A percentile compares a stretch with the other conserved stretches of the same genome.
Conservation (phyloP, 2,797 vertebrate species). For the Danio jaintianensis region DNA sequence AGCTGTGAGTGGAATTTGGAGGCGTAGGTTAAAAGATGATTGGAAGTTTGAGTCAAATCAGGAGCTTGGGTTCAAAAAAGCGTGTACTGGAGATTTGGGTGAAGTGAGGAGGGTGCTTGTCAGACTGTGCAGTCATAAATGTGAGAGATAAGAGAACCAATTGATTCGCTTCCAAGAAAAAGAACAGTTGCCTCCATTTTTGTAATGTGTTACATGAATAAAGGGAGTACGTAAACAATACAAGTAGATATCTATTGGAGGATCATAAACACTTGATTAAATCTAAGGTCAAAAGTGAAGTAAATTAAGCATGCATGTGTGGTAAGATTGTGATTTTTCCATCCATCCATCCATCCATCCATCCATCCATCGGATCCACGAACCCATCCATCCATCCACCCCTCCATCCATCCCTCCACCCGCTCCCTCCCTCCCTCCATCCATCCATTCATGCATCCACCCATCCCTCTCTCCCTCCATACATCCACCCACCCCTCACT, state of each 20-base stretch:
- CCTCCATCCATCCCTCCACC: too few species aligned
- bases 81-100: constrained; percentile 20
- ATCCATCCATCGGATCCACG: too few species aligned
- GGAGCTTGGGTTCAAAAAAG: constrained; percentile 52
- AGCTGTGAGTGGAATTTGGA: constrained; percentile 35
- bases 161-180: background rate
- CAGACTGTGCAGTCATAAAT: background rate
- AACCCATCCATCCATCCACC: too few species aligned
- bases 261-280: background rate
- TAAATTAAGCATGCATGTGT: background rate
- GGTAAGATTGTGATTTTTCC: too few species aligned
- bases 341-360: too few species aligned
- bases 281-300: background rate
- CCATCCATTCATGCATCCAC: too few species aligned
- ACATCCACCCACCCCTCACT: too few species aligned
- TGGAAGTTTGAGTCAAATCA: constrained; percentile 23
- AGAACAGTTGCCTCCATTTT: too few species aligned
- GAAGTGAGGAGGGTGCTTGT: constrained; percentile 1
- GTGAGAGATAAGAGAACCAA: background rate
- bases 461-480: too few species aligned
- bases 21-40: constrained; percentile 26
- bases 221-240: background rate
- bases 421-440: too few species aligned
- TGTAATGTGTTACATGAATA: background rate
- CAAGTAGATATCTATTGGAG: background rate